Percentiles rank a stretch among this genome's conserved stretches.
Conservation (phyloP, 2,797 vertebrate species). For the Leptodactylus fallax region DNA sequence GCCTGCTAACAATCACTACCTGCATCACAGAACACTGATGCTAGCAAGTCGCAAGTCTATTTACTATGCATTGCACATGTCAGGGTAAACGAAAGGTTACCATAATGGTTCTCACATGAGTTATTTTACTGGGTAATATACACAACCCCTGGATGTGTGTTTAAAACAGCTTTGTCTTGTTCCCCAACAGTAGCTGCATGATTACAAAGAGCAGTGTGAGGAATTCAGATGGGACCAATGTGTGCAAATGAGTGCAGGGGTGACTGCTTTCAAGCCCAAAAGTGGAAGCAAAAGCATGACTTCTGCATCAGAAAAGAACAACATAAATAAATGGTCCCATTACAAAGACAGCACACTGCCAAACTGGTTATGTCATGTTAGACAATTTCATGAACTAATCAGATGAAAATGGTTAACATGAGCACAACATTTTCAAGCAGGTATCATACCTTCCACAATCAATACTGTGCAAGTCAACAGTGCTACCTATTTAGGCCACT, state of each 20-base stretch:
- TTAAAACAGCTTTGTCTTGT: slow-evolving; percentile 52
- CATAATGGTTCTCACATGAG: slow-evolving; percentile 53
- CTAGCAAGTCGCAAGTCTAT: slow-evolving; percentile 1
- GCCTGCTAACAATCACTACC: slow-evolving; percentile 3
- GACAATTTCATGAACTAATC: no score
- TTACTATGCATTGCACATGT: slow-evolving; percentile 48
- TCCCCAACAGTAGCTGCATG: slow-evolving; percentile 33
- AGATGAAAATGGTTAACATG: no score
- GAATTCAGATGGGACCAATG: slow-evolving; percentile 49
- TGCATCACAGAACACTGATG: background rate
- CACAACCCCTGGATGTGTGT: slow-evolving; percentile 41
- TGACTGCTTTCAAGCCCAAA: slow-evolving; percentile 43
- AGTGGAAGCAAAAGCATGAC: no score
- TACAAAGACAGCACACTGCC: no score
- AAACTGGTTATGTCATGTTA: no score
- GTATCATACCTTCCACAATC: background rate
- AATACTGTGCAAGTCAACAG: no score
- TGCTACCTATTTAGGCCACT: background rate
- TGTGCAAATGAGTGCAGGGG: slow-evolving; percentile 50
- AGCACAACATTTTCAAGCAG: no score
- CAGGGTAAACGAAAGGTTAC: slow-evolving; percentile 61
- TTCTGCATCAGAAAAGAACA: background rate
- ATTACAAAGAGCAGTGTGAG: slow-evolving; percentile 44
- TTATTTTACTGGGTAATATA: slow-evolving; percentile 54
- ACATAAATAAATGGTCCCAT: no score